Base-by-base conservation (phyloP, 2,888 invertebrate genomes). In the Noctua janthe region DNA sequence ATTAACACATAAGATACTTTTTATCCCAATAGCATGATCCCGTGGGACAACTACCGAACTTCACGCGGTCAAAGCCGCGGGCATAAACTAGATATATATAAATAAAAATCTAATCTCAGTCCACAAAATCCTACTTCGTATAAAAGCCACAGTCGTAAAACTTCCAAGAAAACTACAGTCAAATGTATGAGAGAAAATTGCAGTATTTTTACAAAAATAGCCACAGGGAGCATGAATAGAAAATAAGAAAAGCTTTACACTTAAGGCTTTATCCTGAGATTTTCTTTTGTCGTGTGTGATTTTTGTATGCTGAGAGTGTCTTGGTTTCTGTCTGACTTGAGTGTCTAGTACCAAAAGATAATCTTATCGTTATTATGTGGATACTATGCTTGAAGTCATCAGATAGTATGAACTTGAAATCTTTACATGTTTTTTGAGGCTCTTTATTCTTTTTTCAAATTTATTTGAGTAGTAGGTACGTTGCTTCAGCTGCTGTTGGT, bases 181-280 rank as follows among this genome's bases (percentile, higher is more conserved):
- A 75, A 86, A 72, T 82, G 78, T 62, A 87, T 6, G 56, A 64
- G 56, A 54, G 29, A 79, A 83, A 87, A 62, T 87, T 87, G 73
- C 75, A 47, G 79, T 79, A 79, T 76, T 87, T 71, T 76, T 23
- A 87, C 29, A 49, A 74, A 78, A 79, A 76, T 74, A 69, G 56
- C 79, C 66, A 71, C 75, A 62, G 62, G 23, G 51, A 77, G 29
- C 43, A 51, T 78, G 87, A 85, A 87, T 87, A 78, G 79, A 78
- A 70, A 87, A 83, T 87, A 83, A 62, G 74, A 29, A 74, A 62
- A 56, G n/a, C 71, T 74, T 71, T 49, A 66, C 70, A 76, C 73
- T 47, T 70, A 86, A n/a, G 47, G 17, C 73, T 86, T 59, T 76
- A 62, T 76, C 51, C 86, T 39, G 59, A 49, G 86, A 81, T 73